Base-by-base conservation (phyloP, 2,888 invertebrate species). In the Vandiemenella viatica region DNA sequence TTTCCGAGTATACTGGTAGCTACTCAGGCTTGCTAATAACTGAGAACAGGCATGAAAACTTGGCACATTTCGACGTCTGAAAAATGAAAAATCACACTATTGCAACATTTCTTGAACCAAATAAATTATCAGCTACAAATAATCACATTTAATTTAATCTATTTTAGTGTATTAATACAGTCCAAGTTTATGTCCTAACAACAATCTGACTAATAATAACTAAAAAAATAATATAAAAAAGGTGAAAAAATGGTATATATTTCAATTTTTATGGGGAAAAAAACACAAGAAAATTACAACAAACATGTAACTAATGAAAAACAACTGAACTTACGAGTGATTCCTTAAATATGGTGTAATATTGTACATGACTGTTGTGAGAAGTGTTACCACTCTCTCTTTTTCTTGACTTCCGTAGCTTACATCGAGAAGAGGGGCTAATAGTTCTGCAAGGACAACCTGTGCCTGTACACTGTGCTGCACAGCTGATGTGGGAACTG, bases 341-440 rank as follows among this genome's bases (percentile, higher is more conserved):
- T 87, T 85, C 62, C 80, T 81, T 47, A 92, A 70, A 65, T 91
- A 91, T 3, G 91, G 91, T 40, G 87, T 83, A 20, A 91, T 83
- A 61, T 89, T 87, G 61, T 80, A 81, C 76, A 92, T 82, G 23
- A 92, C 71, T 32, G 82, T 81, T 2, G 79, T 81, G 32, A 92
- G 72, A 52, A 90, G 76, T 8, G 85, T 82, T 43, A 86, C 79
- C 5, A 90, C 83, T 62, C 83, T 80, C 62, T 92, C 91, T 62
- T 91, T 91, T 63, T 92, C 91, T 57, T 89, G 89, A 46, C 86
- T 87, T 45, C 84, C 83, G 61, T 86, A 91, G 45, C 87, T 83
- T 26, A 90, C 83, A 62, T 92, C 91, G 45, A 92, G 65, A 21
- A 92, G 71, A 15, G 86, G 83, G 0, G 89, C 83, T 48, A 90